These are phyloP conservation scores for Asarcornis scutulata DNA, from an alignment of 2,113 vertebrate species.

Conservation along the genomic window DNA sequence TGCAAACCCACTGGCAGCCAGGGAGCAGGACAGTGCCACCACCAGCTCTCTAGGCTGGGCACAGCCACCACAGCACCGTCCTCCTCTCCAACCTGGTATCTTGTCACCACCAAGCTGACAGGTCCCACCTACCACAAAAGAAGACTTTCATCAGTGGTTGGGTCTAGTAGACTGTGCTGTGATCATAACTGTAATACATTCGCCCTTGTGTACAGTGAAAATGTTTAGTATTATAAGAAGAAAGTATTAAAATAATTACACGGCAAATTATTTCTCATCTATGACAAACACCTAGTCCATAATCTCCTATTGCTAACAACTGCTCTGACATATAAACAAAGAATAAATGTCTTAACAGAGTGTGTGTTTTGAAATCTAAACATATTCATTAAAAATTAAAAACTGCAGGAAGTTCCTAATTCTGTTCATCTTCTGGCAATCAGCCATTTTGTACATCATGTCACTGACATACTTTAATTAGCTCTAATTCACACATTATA, in stretches of 20 bases:
- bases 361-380: background rate
- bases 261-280: background rate
- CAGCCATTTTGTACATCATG: conserved; percentile 10
- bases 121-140: accelerated
- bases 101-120: background rate
- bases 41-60: background rate
- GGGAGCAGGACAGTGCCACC: background rate
- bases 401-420: conserved; percentile 9
- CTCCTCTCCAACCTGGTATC: accelerated
- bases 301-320: background rate
- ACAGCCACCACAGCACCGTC: accelerated
- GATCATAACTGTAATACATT: background rate
- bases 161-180: background rate
- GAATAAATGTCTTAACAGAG: background rate
- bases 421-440: background rate
- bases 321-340: background rate
- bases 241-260: background rate
- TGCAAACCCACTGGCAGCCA: accelerated
- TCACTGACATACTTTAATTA: conserved; percentile 48
- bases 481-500: conserved; percentile 36
- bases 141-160: background rate
- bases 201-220: accelerated
- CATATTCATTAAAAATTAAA: conserved; percentile 14
- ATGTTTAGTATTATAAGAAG: background rate
- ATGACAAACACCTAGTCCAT: background rate